Conservation (phyloP, 2,797 vertebrate genomes). For the Pagetopsis macropterus region DNA sequence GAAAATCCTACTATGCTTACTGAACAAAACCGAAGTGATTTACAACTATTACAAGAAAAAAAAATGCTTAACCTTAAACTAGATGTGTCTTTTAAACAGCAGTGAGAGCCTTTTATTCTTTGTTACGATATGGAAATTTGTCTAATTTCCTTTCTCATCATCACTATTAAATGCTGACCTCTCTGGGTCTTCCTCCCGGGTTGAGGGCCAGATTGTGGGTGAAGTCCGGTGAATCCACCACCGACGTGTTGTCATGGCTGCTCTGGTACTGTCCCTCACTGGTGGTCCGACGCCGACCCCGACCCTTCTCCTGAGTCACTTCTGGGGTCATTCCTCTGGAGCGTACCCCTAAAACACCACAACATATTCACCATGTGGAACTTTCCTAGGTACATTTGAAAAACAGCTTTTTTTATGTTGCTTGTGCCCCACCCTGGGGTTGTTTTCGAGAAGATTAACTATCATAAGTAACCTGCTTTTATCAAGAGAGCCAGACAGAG, state of each 20-base stretch:
- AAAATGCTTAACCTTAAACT: too few relatives aligned
- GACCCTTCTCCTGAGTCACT: slow-evolving; percentile 76
- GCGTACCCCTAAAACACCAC: slow-evolving; percentile 86
- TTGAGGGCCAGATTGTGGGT: slow-evolving; percentile 90
- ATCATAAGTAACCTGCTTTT: slow-evolving; percentile 1
- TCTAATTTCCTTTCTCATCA: not conserved
- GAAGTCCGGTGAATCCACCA: slow-evolving; percentile 86
- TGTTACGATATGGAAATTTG: not conserved
- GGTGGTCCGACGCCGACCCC: slow-evolving; percentile 86
- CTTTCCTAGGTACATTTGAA: not conserved
- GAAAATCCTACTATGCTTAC: not conserved
- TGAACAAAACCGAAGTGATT: too few relatives aligned
- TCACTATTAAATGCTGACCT: slow-evolving; percentile 78
- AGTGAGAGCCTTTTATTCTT: not conserved
- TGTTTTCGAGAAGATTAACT: not conserved
- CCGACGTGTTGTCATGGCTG: slow-evolving; percentile 80
- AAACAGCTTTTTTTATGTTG: not conserved
- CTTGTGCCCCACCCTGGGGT: not conserved
- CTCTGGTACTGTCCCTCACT: slow-evolving; percentile 95
- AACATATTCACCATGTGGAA: slow-evolving; percentile 5
- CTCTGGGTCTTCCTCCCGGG: slow-evolving; percentile 91
- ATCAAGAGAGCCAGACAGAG: not conserved
- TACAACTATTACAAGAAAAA: too few relatives aligned
- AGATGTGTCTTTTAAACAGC: not conserved
- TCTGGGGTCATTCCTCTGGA: slow-evolving; percentile 88